Evolutionary conservation across 2,888 invertebrate species (phyloP), one percentile per base, ranked within the genome.

Genomic region (Pherbina coryleti): DNA sequence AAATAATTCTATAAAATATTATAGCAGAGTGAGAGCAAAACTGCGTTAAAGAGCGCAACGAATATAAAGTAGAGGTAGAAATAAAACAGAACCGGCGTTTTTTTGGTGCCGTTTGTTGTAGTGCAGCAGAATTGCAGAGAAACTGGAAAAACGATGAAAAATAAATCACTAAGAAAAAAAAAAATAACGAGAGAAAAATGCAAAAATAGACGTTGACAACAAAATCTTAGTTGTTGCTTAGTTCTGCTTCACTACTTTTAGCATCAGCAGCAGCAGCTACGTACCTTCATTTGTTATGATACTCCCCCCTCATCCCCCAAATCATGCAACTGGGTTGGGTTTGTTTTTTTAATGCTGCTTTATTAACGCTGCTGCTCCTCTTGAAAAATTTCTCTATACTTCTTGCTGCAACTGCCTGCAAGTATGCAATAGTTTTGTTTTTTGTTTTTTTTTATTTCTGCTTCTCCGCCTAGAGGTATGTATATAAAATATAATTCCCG

Each of bases 11-110:
- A 25, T 44, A 7, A 44, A 44, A n/a, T 49, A 19, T 19, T 19
- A 25, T 34, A 49, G 3, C 49, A 44, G 22, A 22, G 49, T 14
- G 22, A 44, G 44, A 69, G 51, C 3, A 0, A 67, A 22, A 49
- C 22, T 19, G 67, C n/a, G 44, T 7, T 67, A 28, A 70, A 53
- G 49, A 53, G 22, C 51, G 51, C 53, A 55, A 57, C 11, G 55
- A 55, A 25, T 31, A 22, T 9, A 60, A 60, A 19, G 25, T 0
- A 17, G n/a, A n/a, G 11, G 34, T 37, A 34, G 11, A 25, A 71
- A n/a, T 44, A 19, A 60, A 72, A 72, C 19, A 44, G 25, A 14
- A 19, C 72, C 72, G 72, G 72, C 72, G 3, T 57, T 72, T 69
- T 69, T 69, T 17, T n/a, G n/a, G 7, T 22, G 22, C 49, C 11